These are phyloP conservation scores for Stigmatopora nigra DNA, from an alignment of 2,113 vertebrate genomes.

Conservation along the genomic window DNA sequence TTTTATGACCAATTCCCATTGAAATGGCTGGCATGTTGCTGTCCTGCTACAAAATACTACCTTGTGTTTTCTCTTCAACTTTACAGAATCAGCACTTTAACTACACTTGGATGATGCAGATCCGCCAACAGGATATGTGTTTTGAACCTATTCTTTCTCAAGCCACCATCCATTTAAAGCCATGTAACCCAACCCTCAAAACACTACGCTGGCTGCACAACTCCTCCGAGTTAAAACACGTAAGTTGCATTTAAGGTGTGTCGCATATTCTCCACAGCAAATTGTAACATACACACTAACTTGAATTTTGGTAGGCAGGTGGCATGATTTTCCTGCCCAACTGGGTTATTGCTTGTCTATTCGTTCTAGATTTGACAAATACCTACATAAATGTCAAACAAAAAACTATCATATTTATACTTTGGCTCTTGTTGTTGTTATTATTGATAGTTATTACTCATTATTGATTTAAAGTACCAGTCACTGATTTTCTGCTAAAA, in stretches of 20 bases:
- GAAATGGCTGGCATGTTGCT: background rate
- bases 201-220: slow-evolving; percentile 78
- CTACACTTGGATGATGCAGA: slow-evolving; percentile 86
- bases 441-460: too few relatives aligned
- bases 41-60: background rate
- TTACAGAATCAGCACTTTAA: slow-evolving; percentile 83
- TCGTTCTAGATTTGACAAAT: background rate
- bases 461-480: background rate
- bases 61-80: background rate
- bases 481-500: background rate
- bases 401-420: too few relatives aligned
- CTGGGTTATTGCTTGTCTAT: background rate
- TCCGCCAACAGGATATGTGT: slow-evolving; percentile 77
- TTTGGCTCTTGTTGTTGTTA: too few relatives aligned
- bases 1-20: background rate
- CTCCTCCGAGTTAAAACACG: slow-evolving; percentile 67
- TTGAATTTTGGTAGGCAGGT: background rate
- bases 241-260: slow-evolving; percentile 56
- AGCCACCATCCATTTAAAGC: slow-evolving; percentile 46
- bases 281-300: background rate
- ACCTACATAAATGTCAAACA: too few relatives aligned
- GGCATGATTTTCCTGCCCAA: background rate
- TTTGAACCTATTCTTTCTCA: slow-evolving; percentile 34
- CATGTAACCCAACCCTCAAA: slow-evolving; percentile 66
- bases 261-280: background rate